phyloP scores from a whole-genome alignment of 1,140 invertebrate genomes.

The honey bee (Apis mellifera) region Amel_HAv3.1 CM009941.2:12065501-12066000 shows the following conservation, averaged over 20 bases:
- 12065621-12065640: no score
- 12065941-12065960: no score
- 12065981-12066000: not conserved
- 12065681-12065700: not conserved
- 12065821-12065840: not conserved
- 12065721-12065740: not conserved
- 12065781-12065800: not conserved
- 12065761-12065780: not conserved
- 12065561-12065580: not conserved
- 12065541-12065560: not conserved
- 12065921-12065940: no score
- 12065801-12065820: conserved; percentile 12
- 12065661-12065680: no score
- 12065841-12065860: conserved; percentile 12
- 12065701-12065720: not conserved
- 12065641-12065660: no score
- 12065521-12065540: not conserved
- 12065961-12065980: no score
- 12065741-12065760: not conserved
- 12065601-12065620: no score
- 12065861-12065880: not conserved
- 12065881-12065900: conserved; percentile 4
- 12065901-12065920: conserved; percentile 24
- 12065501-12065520: not conserved
- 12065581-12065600: not conserved